These are phyloP conservation scores for Penelope pileata DNA, from an alignment of 2,113 vertebrate genomes.

Conservation along the genomic window DNA sequence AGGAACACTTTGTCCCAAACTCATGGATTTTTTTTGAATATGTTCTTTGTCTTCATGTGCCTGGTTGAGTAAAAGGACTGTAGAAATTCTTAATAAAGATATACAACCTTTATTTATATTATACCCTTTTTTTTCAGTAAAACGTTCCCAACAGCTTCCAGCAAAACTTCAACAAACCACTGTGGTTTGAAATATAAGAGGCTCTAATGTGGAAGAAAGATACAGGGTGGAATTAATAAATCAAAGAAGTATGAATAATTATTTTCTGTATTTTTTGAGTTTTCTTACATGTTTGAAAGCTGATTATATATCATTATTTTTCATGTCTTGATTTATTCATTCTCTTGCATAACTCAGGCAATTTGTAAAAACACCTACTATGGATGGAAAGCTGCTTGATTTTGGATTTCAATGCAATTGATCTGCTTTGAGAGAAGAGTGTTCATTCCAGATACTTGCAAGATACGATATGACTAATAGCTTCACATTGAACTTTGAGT, in stretches of 20 bases:
- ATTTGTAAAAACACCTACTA: accelerated
- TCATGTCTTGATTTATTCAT: not conserved
- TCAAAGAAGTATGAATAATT: not conserved
- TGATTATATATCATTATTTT: not conserved
- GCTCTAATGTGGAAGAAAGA: not conserved
- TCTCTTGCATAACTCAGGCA: not conserved
- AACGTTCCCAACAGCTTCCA: not conserved
- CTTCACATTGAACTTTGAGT: not conserved
- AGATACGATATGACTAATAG: not conserved
- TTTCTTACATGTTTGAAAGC: not conserved
- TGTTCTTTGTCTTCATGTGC: not conserved
- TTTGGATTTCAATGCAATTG: not conserved
- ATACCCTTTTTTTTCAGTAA: not conserved
- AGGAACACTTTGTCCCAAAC: not conserved
- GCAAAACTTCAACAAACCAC: not conserved
- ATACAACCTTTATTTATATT: not conserved
- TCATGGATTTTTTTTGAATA: not conserved
- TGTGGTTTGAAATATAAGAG: not conserved
- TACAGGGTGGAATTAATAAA: not conserved
- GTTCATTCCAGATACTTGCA: not conserved
- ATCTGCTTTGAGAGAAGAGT: not conserved
- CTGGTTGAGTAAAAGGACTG: not conserved
- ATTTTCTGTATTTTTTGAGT: not conserved
- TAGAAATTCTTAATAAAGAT: not conserved
- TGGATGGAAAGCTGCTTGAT: not conserved